Evolutionary conservation across 2,888 invertebrate species (phyloP), one percentile per base, ranked within the genome.

Genomic region (Schizotus pectinicornis): DNA sequence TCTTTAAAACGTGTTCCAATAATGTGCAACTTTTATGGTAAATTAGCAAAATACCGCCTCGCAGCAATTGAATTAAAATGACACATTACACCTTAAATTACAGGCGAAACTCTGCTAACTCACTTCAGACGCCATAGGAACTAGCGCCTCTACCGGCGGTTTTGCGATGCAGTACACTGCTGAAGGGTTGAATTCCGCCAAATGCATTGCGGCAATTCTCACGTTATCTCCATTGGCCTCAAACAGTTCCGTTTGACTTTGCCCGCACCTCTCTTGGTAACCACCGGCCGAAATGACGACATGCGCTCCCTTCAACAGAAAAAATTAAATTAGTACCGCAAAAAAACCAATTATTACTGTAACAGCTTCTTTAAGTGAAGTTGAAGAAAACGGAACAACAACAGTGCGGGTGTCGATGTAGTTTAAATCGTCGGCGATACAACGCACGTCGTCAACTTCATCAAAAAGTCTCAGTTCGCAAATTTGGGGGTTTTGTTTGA

Each of bases 71-170:
- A 41, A n/a, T 14, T 11, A 41, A n/a, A n/a, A 41, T 22, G 22
- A 22, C 22, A 12, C 13, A 12, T 14, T 3, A 35, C n/a, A 2
- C n/a, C 11, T n/a, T 3, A 11, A 35, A 35, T 35, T 35, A 3
- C 6, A 3, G n/a, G n/a, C 6, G 11, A n/a, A n/a, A n/a, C n/a
- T n/a, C 35, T 31, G 47, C 11, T n/a, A 41, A 41, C 35, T 66
- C 68, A 78, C 79, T 68, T 79, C 76, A 6, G 74, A 69, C n/a
- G 73, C 75, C 67, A 80, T 63, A 1, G 80, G 79, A 1, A 80
- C 76, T 43, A 79, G 67, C 11, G 75, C 73, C 59, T 76, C 74
- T 35, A 79, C 67, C 5, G 79, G 79, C 5, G 77, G 79, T 35
- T 73, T 77, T 0, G 74, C 71, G 37, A 79, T 69, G 46, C 77